Evolutionary conservation across 92 coral and sea anemone genomes (phyloP), one percentile per base, ranked within the genome.

Genomic region (Paramuricea clavata): DNA sequence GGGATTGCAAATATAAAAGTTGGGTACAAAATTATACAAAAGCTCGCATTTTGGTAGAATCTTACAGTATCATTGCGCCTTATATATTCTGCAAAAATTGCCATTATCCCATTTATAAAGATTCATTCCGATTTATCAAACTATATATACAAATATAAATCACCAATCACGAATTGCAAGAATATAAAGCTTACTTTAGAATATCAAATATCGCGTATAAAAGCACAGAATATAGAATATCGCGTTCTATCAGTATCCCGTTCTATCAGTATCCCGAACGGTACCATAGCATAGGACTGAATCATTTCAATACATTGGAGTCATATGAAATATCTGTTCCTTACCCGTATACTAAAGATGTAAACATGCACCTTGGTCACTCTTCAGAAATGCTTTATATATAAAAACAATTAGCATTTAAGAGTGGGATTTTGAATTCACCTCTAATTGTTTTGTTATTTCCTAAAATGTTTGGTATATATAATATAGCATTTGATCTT

Each of bases 341-440:
- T 30, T 61, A 16, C 43, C 49, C 21, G n/a, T n/a, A n/a, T n/a
- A 1, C 25, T 23, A 60, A 61, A 60, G 30, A 16, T 49, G 56
- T 35, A 35, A 7, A 13, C 30, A 52, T 34, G n/a, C n/a, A n/a
- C n/a, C 57, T 32, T 21, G 62, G 17, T 59, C 30, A 61, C 72
- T 61, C 73, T 61, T 60, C 47, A 79, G 83, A 39, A 79, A 59
- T 79, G 22, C 59, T 61, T 23, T 61, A 65, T 79, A 61, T 61
- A 79, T 27, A 76, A 79, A 52, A 36, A 59, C 64, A 79, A 35
- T 79, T 39, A 16, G 71, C 27, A 23, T 57, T 79, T 79, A 35
- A 60, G 83, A 60, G 71, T 78, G 83, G 22, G 72, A 28, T 42
- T 43, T 64, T 30, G 17, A 6, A 31, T 31, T 64, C 36, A 65